Conservation (phyloP, 1,140 invertebrate genomes). For the Drosophila teissieri region DNA sequence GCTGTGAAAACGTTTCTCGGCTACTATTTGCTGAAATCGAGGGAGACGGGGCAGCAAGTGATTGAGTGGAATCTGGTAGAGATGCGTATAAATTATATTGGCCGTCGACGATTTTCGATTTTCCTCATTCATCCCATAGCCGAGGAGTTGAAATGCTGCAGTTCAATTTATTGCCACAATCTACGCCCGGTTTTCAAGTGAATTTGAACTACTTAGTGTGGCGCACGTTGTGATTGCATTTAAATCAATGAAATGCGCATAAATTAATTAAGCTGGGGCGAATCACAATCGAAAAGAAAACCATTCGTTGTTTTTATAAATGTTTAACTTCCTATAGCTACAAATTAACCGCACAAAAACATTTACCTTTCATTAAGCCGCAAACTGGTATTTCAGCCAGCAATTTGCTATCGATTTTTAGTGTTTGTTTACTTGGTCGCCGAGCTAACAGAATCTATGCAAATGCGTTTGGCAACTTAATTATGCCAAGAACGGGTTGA, state of each 20-base stretch:
- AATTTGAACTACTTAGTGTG: conserved; percentile 29
- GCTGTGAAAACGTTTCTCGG: conserved; percentile 51
- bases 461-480: conserved; percentile 58
- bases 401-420: conserved; percentile 49
- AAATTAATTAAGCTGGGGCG: conserved; percentile 69
- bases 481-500: conserved; percentile 68
- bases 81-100: conserved; percentile 50
- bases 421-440: conserved; percentile 31
- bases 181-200: conserved; percentile 4
- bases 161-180: conserved; percentile 31
- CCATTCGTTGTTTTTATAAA: conserved; percentile 45
- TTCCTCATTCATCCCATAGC: conserved; percentile 17
- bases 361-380: conserved; percentile 68
- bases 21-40: conserved; percentile 33
- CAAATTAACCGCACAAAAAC: conserved; percentile 39
- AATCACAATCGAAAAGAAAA: conserved; percentile 32
- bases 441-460: conserved; percentile 50
- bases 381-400: conserved; percentile 68
- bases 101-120: conserved; percentile 13
- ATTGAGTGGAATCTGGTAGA: conserved; percentile 33
- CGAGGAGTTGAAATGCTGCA: conserved; percentile 26
- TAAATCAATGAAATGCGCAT: conserved; percentile 78
- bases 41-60: conserved; percentile 12
- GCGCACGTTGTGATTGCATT: conserved; percentile 33
- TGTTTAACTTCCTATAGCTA: conserved; percentile 53